Evolutionary conservation across 2,888 invertebrate genomes (phyloP).

Genomic region (Pseudanteris insignis): DNA sequence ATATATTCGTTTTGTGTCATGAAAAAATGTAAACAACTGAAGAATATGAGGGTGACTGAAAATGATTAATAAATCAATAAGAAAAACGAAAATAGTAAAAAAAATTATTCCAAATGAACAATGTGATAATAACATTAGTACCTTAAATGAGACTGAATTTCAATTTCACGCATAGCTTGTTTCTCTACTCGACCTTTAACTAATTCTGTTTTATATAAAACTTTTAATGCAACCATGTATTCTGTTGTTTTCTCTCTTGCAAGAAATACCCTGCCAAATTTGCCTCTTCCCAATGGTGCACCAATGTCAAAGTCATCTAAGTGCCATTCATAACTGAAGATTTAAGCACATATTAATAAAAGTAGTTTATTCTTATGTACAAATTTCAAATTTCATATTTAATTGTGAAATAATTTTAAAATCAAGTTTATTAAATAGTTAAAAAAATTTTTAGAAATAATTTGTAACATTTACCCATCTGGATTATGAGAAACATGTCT

Average conservation of each 20-base stretch:
- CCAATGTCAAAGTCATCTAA: constrained; percentile 95
- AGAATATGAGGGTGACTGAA: constrained; percentile 91
- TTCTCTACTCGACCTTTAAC: constrained; percentile 87
- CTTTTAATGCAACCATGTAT: constrained; percentile 86
- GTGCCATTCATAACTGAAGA: constrained; percentile 69
- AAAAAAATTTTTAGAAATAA: constrained; percentile 1
- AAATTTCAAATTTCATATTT: background rate
- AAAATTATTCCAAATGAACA: background rate
- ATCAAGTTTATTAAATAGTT: background rate
- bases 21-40: constrained; percentile 93
- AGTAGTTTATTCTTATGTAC: background rate
- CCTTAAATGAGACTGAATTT: constrained; percentile 89
- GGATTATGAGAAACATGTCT: constrained; percentile 8
- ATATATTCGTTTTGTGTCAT: constrained; percentile 91
- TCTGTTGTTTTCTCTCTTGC: constrained; percentile 90
- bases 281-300: constrained; percentile 91
- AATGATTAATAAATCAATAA: too few species aligned
- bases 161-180: constrained; percentile 92
- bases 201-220: constrained; percentile 90
- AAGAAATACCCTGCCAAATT: constrained; percentile 96
- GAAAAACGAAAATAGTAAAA: background rate
- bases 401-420: too few species aligned
- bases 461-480: constrained; percentile 7
- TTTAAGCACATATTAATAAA: background rate
- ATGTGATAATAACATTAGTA: too few species aligned